Evolutionary conservation across 2,888 invertebrate genomes (phyloP).

Genomic region (Epirrita christyi): DNA sequence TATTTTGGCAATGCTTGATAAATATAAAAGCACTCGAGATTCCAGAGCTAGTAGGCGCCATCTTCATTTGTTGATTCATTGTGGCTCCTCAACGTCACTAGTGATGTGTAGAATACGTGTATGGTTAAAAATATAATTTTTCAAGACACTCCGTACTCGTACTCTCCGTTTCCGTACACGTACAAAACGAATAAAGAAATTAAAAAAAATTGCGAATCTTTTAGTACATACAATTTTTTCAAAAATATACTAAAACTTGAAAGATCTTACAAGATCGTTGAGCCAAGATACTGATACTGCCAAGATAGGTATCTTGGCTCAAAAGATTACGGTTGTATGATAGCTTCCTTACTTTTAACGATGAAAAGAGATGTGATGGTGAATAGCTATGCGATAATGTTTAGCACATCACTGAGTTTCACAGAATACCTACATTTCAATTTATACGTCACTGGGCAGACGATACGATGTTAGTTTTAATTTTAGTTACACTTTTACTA

Average conservation of each 20-base stretch:
- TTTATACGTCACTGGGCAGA: constrained; percentile 15
- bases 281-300: no score
- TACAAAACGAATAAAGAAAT: no score
- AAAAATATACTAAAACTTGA: no score
- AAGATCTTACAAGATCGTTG: no score
- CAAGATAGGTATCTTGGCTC: no score
- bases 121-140: background rate
- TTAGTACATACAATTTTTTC: no score
- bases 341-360: no score
- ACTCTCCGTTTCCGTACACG: no score
- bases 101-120: constrained; percentile 13
- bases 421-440: background rate
- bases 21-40: constrained; percentile 52
- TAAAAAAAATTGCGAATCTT: no score
- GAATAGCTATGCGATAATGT: background rate
- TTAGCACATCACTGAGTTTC: background rate
- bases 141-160: no score
- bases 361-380: background rate
- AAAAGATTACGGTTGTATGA: no score
- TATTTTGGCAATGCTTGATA: constrained; percentile 39
- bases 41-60: constrained; percentile 48
- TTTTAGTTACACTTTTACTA: constrained; percentile 28
- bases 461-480: constrained; percentile 19
- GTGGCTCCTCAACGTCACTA: constrained; percentile 38
- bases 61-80: constrained; percentile 41